Base-by-base conservation (phyloP, 2,113 vertebrate genomes). In the Shinisaurus crocodilurus region DNA sequence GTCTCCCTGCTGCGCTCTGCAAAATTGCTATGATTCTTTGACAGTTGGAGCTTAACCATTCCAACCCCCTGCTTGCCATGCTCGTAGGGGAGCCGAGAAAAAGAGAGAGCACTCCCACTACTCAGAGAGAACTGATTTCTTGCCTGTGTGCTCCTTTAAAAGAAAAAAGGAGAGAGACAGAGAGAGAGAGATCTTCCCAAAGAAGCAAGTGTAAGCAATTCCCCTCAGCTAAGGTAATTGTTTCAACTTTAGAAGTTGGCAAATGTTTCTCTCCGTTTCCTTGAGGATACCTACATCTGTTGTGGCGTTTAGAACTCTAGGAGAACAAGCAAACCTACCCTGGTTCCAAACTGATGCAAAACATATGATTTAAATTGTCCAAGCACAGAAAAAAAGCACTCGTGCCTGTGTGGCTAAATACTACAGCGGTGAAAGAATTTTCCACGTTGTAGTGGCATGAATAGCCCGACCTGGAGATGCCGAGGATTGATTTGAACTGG, bases 311-410 rank as follows among this genome's bases (percentile, higher is more conserved):
- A 20, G 87, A 87, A 70, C 0, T 60, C 3, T 40, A 43, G n/a
- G 10, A 85, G 1, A 74, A 54, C 3, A n/a, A 40, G 74, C 74
- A n/a, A 8, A 40, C 0, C 0, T 67, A 25, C 10, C 4, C 25
- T n/a, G 13, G 43, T 69, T 87, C 57, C 91, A 74, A 89, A 77
- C 8, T 2, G 23, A 23, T 70, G 4, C 9, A 74, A 1, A 77
- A 91, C 25, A 74, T 81, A 83, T 0, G 40, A 8, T 29, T 20
- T 84, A 20, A n/a, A 69, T 63, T 7, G 87, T 65, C 5, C 20
- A 8, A 90, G 9, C 57, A 86, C 48, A 70, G 18, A 83, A 92
- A 89, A 80, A 0, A 34, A 20, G 13, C 16, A 1, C 25, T 40
- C 0, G 1, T 29, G 1, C 6, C 34, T 57, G 82, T 87, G 45